Evolutionary conservation across 2,888 invertebrate species (phyloP).

Genomic region (Entomobrya multifasciata): DNA sequence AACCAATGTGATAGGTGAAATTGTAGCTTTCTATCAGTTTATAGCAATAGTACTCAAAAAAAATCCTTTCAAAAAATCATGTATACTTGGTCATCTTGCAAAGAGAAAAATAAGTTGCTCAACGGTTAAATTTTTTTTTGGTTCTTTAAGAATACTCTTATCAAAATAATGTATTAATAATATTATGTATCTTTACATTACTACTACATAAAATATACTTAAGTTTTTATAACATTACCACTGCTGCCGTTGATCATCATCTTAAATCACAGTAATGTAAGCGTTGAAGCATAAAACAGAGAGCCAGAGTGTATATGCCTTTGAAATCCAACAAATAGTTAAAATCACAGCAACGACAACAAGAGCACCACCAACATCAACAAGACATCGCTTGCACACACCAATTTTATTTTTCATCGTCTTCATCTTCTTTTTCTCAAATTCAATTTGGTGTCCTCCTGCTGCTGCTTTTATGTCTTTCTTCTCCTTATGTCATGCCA

Average conservation of each 20-base stretch:
- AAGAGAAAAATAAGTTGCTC: constrained; percentile 16
- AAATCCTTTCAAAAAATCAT: no score
- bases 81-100: no score
- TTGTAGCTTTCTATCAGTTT: neutral
- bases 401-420: constrained; percentile 45
- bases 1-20: constrained; percentile 1
- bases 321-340: neutral
- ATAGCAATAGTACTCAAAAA: no score
- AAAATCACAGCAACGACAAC: constrained; percentile 1
- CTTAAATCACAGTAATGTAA: constrained; percentile 64
- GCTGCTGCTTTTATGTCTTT: neutral
- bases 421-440: constrained; percentile 8
- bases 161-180: neutral
- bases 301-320: neutral
- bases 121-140: neutral
- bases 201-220: no score
- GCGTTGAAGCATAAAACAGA: constrained; percentile 63
- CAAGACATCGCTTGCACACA: constrained; percentile 3
- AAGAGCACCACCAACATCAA: neutral
- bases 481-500: neutral
- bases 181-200: neutral
- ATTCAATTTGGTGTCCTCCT: neutral
- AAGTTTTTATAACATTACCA: neutral
- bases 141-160: no score
- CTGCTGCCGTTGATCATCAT: neutral